Conservation (phyloP, 1,140 invertebrate genomes). For the Mactra quadrangularis region DNA sequence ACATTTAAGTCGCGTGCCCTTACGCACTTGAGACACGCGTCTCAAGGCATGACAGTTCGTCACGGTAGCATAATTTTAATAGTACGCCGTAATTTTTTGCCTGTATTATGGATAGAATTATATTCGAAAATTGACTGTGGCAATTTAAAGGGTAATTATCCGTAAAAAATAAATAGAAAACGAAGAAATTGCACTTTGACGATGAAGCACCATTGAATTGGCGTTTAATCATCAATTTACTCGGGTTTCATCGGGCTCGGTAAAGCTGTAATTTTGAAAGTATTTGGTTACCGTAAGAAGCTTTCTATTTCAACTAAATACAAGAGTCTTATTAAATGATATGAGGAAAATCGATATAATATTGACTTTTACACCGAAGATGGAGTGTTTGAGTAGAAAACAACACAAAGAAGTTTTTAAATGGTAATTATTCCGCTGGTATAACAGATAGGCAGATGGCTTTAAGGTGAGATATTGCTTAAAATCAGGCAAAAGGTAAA, state of each 20-base stretch:
- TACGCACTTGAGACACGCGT: conserved; percentile 37
- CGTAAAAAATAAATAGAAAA: conserved; percentile 62
- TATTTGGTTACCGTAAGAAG: conserved; percentile 53
- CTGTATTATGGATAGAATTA: conserved; percentile 38
- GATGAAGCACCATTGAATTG: conserved; percentile 36
- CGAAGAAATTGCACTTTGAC: conserved; percentile 53
- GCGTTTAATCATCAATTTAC: conserved; percentile 38
- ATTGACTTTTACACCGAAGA: conserved; percentile 58
- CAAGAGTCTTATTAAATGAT: conserved; percentile 45
- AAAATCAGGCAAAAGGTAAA: conserved; percentile 46
- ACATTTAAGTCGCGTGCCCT: conserved; percentile 47
- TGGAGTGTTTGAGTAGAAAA: conserved; percentile 47
- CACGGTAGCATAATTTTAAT: conserved; percentile 59
- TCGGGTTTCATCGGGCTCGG: conserved; percentile 23
- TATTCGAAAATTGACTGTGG: conserved; percentile 57
- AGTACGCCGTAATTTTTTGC: conserved; percentile 21
- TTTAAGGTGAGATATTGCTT: conserved; percentile 27
- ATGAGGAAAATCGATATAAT: conserved; percentile 41
- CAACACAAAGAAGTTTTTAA: conserved; percentile 58
- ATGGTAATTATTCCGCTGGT: conserved; percentile 42
- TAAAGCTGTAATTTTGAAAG: conserved; percentile 54
- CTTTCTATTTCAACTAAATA: conserved; percentile 38
- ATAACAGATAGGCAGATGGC: conserved; percentile 52
- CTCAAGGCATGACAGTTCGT: conserved; percentile 23
- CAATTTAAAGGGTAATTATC: conserved; percentile 62